A percentile compares a stretch with the other conserved stretches of the same genome.
phyloP scores from a whole-genome alignment of 2,113 vertebrate species.

The Copsychus sechellarum region DNA sequence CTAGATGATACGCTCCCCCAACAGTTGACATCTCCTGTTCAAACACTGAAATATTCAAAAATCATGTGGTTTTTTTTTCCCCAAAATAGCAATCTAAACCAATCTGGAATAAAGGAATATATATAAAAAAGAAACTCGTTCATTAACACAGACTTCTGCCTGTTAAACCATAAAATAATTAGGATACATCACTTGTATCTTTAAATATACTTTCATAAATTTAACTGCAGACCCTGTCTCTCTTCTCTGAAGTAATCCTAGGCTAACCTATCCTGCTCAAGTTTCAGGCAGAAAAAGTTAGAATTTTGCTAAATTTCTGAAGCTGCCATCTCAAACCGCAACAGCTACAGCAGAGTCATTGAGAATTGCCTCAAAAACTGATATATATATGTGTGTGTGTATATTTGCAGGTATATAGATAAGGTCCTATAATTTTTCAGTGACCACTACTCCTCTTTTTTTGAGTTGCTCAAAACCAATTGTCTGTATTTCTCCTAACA shows the following conservation, averaged over 20 bases:
- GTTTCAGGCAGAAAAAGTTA: neutral
- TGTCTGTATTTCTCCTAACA: neutral
- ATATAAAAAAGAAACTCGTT: rapidly evolving
- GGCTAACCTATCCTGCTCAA: neutral
- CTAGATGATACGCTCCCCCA: too few species aligned
- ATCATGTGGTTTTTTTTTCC: neutral
- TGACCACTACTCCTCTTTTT: neutral
- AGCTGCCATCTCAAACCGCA: neutral
- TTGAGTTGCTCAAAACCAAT: neutral
- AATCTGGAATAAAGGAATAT: neutral
- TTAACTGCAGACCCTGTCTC: neutral
- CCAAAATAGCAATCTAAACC: neutral
- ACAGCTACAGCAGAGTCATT: neutral
- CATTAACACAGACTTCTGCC: neutral
- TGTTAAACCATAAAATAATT: neutral
- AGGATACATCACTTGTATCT: neutral
- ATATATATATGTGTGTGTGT: neutral
- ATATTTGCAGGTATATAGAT: neutral
- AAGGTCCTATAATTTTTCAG: neutral
- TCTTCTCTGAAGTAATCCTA: neutral
- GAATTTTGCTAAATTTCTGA: neutral
- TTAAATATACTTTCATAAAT: neutral
- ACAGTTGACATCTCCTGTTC: neutral
- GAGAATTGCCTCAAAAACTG: neutral
- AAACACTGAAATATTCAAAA: neutral